Evolutionary conservation across 2,113 vertebrate genomes (phyloP), one percentile per base, ranked within the genome.

Genomic region (Indicator indicator): DNA sequence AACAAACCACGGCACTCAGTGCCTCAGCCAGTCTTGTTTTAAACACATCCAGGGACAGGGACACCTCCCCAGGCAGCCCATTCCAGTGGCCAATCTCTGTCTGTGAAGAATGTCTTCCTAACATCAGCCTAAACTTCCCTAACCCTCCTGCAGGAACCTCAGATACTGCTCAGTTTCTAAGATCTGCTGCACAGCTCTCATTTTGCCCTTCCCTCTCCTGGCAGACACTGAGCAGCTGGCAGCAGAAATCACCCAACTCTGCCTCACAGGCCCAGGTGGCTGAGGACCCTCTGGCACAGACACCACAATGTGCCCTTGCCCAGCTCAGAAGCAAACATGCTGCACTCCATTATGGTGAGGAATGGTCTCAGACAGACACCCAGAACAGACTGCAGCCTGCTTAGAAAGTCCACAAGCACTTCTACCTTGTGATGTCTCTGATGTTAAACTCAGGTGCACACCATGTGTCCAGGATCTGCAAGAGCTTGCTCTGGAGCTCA

Each of bases 391-490:
- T 3, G 16, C 18, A 44, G 24, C 40, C n/a, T 67, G n/a, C 11
- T 42, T 17, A 42, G 26, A 58, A 70, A 40, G 28, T 60, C 70
- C 75, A 36, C 12, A 46, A 48, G 24, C 1, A 10, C 44, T 87
- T 70, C 38, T 85, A 97, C 97, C 95, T 96, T 93, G 85, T 33
- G 4, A 97, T 26, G 3, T 69, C 82, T n/a, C 93, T 92, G 74
- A 97, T 76, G 24, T 94, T 97, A 92, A 98, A 98, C 93, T 62
- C n/a, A 1, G 98, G 98, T 33, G 93, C 94, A 85, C 98, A 99
- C 99, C 99, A 99, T 0, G 96, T 96, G 96, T 99, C 99, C 60
- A 99, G 92, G 83, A 98, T 96, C 30, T 83, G 94, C 78, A 99
- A 86, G 42, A 99, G 98, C 60, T 72, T 94, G 76, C 93, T 65